A percentile compares a stretch with the other conserved stretches of the same genome.
Conservation (phyloP, 2,113 vertebrate genomes). For the Bostrychus sinensis region DNA sequence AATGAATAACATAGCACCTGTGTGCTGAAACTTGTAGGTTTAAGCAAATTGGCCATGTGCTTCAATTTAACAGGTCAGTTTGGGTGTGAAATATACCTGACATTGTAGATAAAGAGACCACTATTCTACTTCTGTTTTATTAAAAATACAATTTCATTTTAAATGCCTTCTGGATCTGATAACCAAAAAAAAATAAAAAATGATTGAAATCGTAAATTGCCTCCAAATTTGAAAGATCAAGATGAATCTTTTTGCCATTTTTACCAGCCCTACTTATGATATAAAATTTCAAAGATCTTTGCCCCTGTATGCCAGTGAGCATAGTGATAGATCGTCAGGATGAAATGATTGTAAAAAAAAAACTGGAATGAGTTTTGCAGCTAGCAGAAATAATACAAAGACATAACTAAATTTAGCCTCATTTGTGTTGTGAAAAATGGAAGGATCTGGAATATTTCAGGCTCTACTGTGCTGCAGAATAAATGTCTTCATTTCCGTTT, state of each 20-base stretch:
- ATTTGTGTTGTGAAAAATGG: conserved; percentile 6
- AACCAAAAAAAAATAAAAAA: conserved; percentile 2
- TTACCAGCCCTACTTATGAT: background rate
- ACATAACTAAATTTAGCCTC: conserved; percentile 13
- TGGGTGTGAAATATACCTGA: no score
- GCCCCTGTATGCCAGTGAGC: conserved; percentile 23
- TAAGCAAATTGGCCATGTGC: no score
- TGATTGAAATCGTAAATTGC: background rate
- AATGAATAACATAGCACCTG: no score
- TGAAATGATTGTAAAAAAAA: conserved; percentile 2
- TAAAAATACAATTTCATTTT: no score
- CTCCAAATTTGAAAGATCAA: background rate
- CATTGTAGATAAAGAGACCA: no score
- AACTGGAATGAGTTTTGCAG: conserved; percentile 8
- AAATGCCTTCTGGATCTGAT: background rate
- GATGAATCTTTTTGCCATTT: background rate
- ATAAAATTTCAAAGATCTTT: conserved; percentile 6
- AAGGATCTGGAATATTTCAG: conserved; percentile 1
- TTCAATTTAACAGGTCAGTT: no score
- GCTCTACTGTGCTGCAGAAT: conserved; percentile 9
- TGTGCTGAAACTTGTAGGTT: no score
- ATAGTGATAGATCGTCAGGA: conserved; percentile 11
- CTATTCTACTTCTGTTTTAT: no score
- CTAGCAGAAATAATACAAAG: conserved; percentile 9
- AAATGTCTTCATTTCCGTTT: conserved; percentile 21